These are phyloP conservation scores for Oligia fasciuncula DNA, from an alignment of 2,888 invertebrate genomes.

Conservation along the genomic window DNA sequence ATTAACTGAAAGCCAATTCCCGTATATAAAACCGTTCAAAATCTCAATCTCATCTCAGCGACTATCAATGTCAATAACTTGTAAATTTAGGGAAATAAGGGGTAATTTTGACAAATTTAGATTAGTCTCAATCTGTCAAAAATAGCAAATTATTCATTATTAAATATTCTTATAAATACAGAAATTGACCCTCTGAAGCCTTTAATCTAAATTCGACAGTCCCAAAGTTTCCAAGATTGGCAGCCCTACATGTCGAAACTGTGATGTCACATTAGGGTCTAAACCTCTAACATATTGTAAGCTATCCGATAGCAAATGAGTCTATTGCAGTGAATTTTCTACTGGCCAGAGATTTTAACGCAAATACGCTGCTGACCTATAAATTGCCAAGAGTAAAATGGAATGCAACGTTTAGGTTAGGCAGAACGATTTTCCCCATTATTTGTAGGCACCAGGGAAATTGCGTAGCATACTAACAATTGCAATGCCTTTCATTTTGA, in stretches of 20 bases:
- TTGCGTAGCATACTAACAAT: not conserved
- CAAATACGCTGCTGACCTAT: conserved; percentile 21
- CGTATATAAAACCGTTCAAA: not conserved
- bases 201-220: not conserved
- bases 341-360: conserved; percentile 25
- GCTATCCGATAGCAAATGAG: conserved; percentile 59
- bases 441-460: not conserved
- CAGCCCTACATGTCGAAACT: conserved; percentile 52
- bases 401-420: not conserved
- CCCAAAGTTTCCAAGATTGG: not conserved
- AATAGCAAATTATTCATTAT: no score
- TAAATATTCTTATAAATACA: not conserved
- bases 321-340: conserved; percentile 36
- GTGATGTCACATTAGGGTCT: conserved; percentile 60
- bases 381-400: not conserved
- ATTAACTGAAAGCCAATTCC: not conserved
- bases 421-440: not conserved
- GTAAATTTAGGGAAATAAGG: not conserved
- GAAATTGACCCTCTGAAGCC: not conserved
- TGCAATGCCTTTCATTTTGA: not conserved
- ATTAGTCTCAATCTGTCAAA: no score
- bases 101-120: not conserved
- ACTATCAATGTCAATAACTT: not conserved
- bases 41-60: not conserved
- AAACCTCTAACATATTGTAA: conserved; percentile 64